phyloP scores from a whole-genome alignment of 2,888 invertebrate species.

The Eutolmus rufibarbis region DNA sequence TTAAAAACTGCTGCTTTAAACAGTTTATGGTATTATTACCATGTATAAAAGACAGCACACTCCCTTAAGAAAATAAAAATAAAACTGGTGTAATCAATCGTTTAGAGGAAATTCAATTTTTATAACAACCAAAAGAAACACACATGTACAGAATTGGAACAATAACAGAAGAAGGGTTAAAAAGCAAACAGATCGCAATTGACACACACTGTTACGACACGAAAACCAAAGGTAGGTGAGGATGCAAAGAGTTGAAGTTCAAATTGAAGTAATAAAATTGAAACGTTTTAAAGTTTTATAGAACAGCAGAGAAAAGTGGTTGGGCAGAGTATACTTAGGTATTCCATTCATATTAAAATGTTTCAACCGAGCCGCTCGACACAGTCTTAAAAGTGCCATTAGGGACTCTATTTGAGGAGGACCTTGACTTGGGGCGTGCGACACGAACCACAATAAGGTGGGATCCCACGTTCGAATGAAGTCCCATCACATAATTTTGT shows the following conservation, averaged over 20 bases:
- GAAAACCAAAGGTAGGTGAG: neutral
- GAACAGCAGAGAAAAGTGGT: neutral
- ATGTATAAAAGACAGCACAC: neutral
- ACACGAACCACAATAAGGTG: neutral
- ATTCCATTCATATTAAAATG: neutral
- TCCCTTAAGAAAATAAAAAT: neutral
- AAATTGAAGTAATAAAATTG: neutral
- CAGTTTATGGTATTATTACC: neutral
- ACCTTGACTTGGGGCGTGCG: neutral
- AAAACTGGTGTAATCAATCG: neutral
- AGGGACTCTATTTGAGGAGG: neutral
- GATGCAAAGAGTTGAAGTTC: neutral
- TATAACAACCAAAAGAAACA: neutral
- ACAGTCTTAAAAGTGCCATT: constrained; percentile 22
- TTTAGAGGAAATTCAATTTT: neutral
- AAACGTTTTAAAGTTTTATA: neutral
- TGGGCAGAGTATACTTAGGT: neutral
- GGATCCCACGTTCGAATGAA: neutral
- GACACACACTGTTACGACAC: neutral
- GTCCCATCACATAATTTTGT: neutral
- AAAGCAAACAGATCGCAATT: neutral
- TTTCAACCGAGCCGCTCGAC: neutral
- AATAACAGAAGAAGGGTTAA: neutral
- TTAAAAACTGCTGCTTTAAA: neutral
- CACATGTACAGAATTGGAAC: neutral